Evolutionary conservation across 2,888 invertebrate species (phyloP), one percentile per base, ranked within the genome.

Genomic region (Liopterus haemorrhoidalis): DNA sequence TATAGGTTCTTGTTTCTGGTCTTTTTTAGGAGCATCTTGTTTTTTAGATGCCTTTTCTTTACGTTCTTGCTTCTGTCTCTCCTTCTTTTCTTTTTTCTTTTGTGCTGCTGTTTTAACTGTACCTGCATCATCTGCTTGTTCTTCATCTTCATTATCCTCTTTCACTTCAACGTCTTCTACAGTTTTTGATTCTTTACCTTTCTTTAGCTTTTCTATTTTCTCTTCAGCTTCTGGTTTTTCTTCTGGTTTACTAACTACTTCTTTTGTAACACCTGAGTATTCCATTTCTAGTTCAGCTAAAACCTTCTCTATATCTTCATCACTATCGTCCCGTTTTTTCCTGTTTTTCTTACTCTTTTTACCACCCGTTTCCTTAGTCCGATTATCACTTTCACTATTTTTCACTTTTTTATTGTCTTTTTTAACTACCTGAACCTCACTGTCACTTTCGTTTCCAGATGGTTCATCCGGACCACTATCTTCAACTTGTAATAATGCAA

Each of bases 1-100:
- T 24, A 45, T 49, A 16, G 47, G 18, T 33, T 59, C 58, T 8
- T 15, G 37, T 4, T 49, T 25, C 48, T 59, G 54, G 35, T 51
- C 43, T 46, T 57, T 52, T 32, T 54, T 55, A 14, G 31, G 24
- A 14, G 45, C 30, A 38, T 69, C 71, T 57, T 74, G 72, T 58
- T 78, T 78, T 59, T 81, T 82, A 25, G 81, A 76, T 46, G 82
- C 82, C 55, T 76, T 69, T 55, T 85, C 82, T 60, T 87, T 87
- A n/a, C n/a, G n/a, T n/a, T n/a, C n/a, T 55, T 80, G 78, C 56
- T 81, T 82, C 59, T 85, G 84, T 11, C 85, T 75, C 66, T 89
- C 87, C 57, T 88, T 89, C 59, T 90, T 91, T 57, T 90, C 90
- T 59, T 89, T 89, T 60, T 88, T 90, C 69, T 91, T 91, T 61